Evolutionary conservation across 2,888 invertebrate genomes (phyloP).

Genomic region (Drosophila eohydei): DNA sequence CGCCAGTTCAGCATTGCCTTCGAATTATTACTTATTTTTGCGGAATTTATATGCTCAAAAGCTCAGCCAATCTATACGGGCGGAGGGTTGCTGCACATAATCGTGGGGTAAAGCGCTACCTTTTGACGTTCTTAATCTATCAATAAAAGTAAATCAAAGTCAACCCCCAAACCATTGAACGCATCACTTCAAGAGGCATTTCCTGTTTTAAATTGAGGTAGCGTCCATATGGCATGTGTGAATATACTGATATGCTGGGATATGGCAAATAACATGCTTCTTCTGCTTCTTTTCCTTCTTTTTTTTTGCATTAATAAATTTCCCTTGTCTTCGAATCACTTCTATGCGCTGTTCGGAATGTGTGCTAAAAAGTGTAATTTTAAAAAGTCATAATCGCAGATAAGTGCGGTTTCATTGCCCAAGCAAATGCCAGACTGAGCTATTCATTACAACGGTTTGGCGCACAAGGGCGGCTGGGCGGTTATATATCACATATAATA

Average conservation of each 20-base stretch:
- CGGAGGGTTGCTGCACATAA: conserved; percentile 33
- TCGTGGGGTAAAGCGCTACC: conserved; percentile 67
- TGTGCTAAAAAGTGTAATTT: conserved; percentile 79
- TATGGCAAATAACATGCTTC: conserved; percentile 59
- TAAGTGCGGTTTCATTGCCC: conserved; percentile 83
- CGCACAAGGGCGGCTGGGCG: conserved; percentile 41
- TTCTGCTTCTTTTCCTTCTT: conserved; percentile 11
- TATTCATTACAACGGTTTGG: conserved; percentile 80
- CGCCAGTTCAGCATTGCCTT: too few relatives aligned
- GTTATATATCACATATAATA: conserved; percentile 44
- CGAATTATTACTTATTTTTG: conserved; percentile 18
- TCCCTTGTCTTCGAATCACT: conserved; percentile 49
- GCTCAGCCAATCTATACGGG: conserved; percentile 37
- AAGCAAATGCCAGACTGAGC: conserved; percentile 58
- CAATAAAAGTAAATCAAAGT: conserved; percentile 83
- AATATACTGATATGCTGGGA: conserved; percentile 60
- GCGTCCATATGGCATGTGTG: conserved; percentile 58
- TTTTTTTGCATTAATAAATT: conserved; percentile 64
- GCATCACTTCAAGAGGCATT: conserved; percentile 77
- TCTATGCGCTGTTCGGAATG: conserved; percentile 47
- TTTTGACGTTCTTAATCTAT: conserved; percentile 78
- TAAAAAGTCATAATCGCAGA: conserved; percentile 83
- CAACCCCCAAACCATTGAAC: conserved; percentile 65
- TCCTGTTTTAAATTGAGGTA: conserved; percentile 84
- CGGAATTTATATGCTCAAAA: conserved; percentile 61